These are phyloP conservation scores for roundworm (Caenorhabditis elegans) DNA, from an alignment of 1,140 invertebrate genomes.

Conservation along the genomic window DNA sequence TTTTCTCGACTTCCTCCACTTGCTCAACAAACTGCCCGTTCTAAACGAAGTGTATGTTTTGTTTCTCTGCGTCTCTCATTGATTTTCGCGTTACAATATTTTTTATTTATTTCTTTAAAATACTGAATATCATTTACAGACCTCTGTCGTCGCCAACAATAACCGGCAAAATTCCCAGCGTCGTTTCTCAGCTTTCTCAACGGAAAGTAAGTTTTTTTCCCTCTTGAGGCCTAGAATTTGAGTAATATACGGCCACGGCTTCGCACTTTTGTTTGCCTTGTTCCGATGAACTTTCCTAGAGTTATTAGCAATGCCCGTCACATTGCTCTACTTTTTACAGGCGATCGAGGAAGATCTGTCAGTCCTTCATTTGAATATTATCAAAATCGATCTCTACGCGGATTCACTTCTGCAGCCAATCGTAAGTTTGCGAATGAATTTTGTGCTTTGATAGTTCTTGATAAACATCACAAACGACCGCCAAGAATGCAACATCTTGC, in stretches of 20 bases:
- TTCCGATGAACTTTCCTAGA: not conserved
- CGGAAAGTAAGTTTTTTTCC: not conserved
- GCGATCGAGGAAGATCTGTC: not conserved
- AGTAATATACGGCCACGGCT: not conserved
- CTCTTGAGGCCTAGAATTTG: not conserved
- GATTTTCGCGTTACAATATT: not conserved
- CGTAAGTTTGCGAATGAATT: not conserved
- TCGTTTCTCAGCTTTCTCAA: not conserved
- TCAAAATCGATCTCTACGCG: conserved; percentile 17
- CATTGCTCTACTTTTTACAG: conserved; percentile 17
- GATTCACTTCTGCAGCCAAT: conserved; percentile 16
- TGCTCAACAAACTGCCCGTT: not conserved
- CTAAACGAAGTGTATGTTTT: not conserved
- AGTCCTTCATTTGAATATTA: conserved; percentile 12
- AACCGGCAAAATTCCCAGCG: not conserved
- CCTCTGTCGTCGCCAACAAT: not conserved
- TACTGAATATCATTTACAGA: not conserved
- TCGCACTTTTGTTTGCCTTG: not conserved
- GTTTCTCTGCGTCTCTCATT: not conserved
- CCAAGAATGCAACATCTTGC: not conserved
- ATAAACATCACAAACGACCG: conserved; percentile 6
- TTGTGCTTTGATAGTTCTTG: not conserved
- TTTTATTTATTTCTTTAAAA: not conserved
- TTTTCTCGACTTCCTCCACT: not conserved
- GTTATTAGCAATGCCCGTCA: not conserved